phyloP scores from a whole-genome alignment of 2,113 vertebrate genomes.

The Aphyosemion australe region DNA sequence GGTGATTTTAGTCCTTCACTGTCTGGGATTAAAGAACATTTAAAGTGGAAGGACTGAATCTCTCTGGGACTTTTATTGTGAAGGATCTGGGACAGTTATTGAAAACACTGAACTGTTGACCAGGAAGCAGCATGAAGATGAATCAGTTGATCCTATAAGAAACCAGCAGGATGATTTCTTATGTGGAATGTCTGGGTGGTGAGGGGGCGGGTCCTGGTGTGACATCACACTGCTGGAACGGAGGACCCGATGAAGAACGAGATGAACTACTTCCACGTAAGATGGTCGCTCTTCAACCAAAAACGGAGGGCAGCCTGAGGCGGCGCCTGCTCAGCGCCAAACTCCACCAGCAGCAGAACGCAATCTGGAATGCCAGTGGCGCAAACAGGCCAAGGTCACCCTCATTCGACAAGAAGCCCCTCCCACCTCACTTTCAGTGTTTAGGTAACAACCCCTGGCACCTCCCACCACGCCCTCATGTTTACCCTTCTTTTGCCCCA shows the following conservation, averaged over 20 bases:
- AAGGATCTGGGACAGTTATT: conserved; percentile 12
- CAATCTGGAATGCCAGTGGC: conserved; percentile 34
- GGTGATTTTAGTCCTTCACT: background rate
- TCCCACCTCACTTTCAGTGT: conserved; percentile 38
- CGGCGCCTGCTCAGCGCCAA: conserved; percentile 75
- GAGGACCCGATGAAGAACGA: conserved; percentile 57
- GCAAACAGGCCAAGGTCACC: background rate
- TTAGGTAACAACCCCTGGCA: conserved; percentile 44
- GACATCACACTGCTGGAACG: conserved; percentile 64
- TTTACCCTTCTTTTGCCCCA: conserved; percentile 16
- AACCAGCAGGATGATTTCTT: conserved; percentile 66
- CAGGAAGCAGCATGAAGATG: background rate
- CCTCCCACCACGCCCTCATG: conserved; percentile 16
- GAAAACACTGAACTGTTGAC: background rate
- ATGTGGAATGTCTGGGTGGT: conserved; percentile 73
- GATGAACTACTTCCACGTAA: conserved; percentile 75
- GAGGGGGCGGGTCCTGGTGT: conserved; percentile 57
- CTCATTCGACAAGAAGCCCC: conserved; percentile 20
- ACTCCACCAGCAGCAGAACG: conserved; percentile 72
- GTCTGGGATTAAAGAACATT: too few species aligned
- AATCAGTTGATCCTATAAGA: background rate
- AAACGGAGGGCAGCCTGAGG: conserved; percentile 72
- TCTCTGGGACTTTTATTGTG: conserved; percentile 18
- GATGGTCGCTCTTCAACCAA: conserved; percentile 63
- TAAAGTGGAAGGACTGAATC: background rate